A percentile compares a stretch with the other conserved stretches of the same genome.
These are phyloP conservation scores for Anas platyrhynchos DNA, from an alignment of 2,113 vertebrate species.

Conservation along the genomic window DNA sequence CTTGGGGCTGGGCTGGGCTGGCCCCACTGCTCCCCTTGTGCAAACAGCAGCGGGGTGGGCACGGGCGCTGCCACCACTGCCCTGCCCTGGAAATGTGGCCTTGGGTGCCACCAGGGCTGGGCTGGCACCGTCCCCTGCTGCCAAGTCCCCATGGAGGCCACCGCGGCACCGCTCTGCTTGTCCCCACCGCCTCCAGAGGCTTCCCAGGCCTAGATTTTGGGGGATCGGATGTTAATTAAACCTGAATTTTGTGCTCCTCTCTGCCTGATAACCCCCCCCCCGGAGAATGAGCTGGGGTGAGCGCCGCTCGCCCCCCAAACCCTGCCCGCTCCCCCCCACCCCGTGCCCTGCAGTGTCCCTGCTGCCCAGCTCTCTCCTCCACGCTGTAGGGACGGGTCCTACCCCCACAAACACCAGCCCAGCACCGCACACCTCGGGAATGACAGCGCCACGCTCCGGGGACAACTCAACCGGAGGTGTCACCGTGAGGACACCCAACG, in stretches of 20 bases:
- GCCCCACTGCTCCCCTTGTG: slow-evolving; percentile 5
- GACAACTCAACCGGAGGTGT: rapidly evolving
- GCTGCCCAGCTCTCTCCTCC: neutral
- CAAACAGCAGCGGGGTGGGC: slow-evolving; percentile 1
- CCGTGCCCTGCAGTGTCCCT: rapidly evolving
- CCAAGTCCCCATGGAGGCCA: rapidly evolving
- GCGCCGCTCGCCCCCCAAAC: no score
- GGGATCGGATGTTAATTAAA: neutral
- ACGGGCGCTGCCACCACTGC: neutral
- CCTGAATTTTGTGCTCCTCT: neutral
- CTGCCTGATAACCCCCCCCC: neutral
- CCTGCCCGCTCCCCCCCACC: no score
- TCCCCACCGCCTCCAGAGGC: rapidly evolving
- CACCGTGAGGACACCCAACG: rapidly evolving
- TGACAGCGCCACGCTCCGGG: rapidly evolving
- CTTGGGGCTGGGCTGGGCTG: neutral
- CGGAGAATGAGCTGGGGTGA: neutral
- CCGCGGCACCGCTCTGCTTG: neutral
- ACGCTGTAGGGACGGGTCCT: rapidly evolving
- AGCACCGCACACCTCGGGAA: neutral
- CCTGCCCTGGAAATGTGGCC: no score
- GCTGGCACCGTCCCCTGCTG: neutral
- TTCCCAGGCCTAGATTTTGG: neutral
- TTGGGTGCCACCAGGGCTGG: neutral
- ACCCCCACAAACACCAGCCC: rapidly evolving